These are phyloP conservation scores for Limnephilus rhombicus DNA, from an alignment of 2,888 invertebrate species.

Conservation along the genomic window DNA sequence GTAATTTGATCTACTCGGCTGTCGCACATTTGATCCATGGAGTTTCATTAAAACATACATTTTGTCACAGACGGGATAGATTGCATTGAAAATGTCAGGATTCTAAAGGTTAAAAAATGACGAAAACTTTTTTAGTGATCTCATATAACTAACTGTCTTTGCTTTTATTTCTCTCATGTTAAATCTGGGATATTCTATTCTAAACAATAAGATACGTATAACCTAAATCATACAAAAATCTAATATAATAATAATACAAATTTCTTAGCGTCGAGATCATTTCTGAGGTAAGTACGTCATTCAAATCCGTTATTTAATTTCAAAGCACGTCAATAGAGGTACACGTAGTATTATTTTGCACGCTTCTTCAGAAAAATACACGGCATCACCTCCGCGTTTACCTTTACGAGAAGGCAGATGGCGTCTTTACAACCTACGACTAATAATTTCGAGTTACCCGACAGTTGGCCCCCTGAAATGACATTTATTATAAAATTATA, in stretches of 20 bases:
- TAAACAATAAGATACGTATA: neutral
- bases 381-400: neutral
- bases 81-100: neutral
- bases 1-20: neutral
- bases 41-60: no score
- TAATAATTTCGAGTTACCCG: neutral
- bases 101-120: neutral
- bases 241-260: neutral
- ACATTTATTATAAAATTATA: no score
- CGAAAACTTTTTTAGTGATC: neutral
- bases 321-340: neutral
- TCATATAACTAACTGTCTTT: neutral
- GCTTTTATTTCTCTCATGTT: neutral
- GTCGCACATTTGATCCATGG: neutral
- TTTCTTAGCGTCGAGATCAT: neutral
- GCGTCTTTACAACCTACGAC: neutral
- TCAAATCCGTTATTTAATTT: slow-evolving; percentile 1
- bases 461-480: no score
- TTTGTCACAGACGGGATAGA: neutral
- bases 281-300: neutral
- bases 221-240: neutral
- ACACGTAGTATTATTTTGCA: neutral
- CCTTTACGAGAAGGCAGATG: neutral
- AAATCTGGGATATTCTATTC: neutral
- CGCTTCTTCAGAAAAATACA: neutral